Evolutionary conservation across 2,113 vertebrate species (phyloP).

Genomic region (Vulpes vulpes): DNA sequence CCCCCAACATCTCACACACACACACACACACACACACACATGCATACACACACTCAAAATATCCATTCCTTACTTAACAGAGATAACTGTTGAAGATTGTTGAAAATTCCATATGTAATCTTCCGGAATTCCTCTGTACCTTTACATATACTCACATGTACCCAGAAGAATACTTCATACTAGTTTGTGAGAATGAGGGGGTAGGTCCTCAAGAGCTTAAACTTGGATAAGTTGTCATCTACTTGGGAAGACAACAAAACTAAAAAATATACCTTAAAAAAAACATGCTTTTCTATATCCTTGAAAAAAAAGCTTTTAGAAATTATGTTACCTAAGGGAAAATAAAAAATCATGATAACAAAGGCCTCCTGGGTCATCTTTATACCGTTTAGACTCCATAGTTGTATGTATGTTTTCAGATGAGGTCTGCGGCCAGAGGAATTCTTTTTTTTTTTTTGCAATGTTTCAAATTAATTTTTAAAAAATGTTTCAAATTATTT

Average conservation of each 20-base stretch:
- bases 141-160: neutral
- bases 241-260: conserved; percentile 6
- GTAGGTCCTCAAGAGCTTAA: neutral
- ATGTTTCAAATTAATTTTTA: neutral
- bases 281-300: neutral
- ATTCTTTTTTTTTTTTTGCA: neutral
- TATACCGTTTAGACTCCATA: neutral
- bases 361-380: neutral
- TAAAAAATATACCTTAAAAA: neutral
- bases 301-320: neutral
- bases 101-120: neutral
- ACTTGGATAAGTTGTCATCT: neutral
- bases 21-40: neutral
- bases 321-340: conserved; percentile 18
- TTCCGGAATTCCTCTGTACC: conserved; percentile 16
- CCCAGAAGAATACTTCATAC: neutral
- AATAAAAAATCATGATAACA: neutral
- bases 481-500: neutral
- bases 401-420: neutral
- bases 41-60: neutral
- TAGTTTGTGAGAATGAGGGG: neutral
- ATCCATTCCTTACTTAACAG: neutral
- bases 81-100: neutral
- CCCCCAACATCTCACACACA: neutral
- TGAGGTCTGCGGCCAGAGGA: neutral